phyloP scores from a whole-genome alignment of 1,140 invertebrate genomes.

The silkworm (Bombyx mori) region DNA sequence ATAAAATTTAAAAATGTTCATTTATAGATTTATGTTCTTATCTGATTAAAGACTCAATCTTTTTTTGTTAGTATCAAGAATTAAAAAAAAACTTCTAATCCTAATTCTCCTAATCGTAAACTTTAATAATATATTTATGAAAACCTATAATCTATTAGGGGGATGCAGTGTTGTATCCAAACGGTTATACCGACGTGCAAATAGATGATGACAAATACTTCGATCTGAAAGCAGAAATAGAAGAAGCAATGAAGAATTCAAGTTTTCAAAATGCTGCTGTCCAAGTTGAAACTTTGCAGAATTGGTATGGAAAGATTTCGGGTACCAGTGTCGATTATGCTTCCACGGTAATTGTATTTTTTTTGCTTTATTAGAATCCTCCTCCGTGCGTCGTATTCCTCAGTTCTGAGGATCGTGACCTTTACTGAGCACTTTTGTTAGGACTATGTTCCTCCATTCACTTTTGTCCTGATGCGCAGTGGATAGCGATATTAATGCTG shows the following conservation, averaged over 20 bases:
- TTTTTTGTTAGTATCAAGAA: not conserved
- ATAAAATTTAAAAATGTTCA: slow-evolving; percentile 4
- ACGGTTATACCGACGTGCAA: slow-evolving; percentile 37
- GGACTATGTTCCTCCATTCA: too few relatives aligned
- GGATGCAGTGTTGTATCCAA: slow-evolving; percentile 49
- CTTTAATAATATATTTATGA: not conserved
- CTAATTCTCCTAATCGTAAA: not conserved
- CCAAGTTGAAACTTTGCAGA: slow-evolving; percentile 37
- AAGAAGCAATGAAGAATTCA: slow-evolving; percentile 48
- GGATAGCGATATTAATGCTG: too few relatives aligned
- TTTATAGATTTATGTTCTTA: not conserved
- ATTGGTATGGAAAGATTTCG: slow-evolving; percentile 44
- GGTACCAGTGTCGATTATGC: slow-evolving; percentile 58
- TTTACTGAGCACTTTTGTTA: too few relatives aligned
- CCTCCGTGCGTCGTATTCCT: too few relatives aligned
- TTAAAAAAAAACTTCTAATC: not conserved
- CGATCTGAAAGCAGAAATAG: slow-evolving; percentile 50
- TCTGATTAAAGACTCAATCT: not conserved
- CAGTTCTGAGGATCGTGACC: too few relatives aligned
- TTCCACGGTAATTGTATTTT: slow-evolving; percentile 28
- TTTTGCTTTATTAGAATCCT: slow-evolving; percentile 5
- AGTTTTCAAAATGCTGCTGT: slow-evolving; percentile 38
- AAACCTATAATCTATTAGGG: slow-evolving; percentile 25
- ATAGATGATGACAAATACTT: slow-evolving; percentile 53
- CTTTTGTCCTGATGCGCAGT: too few relatives aligned